Conservation (phyloP, 2,888 invertebrate species). For the Cephus pygmeus region DNA sequence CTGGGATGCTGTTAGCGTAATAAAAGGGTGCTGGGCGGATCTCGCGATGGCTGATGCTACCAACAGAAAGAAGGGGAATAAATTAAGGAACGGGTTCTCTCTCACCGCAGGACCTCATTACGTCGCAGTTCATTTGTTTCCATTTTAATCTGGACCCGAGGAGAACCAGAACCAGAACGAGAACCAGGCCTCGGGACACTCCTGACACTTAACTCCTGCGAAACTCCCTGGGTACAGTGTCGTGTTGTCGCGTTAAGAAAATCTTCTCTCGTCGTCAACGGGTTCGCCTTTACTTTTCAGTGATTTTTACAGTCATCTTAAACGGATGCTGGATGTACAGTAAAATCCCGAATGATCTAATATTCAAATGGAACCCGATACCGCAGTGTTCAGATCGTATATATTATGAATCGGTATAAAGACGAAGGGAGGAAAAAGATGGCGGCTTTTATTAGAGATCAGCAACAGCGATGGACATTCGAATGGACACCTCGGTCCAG, state of each 20-base stretch:
- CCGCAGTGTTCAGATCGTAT: too few relatives aligned
- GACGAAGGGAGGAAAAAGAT: constrained; percentile 13
- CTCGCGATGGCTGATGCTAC: not conserved
- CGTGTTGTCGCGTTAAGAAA: not conserved
- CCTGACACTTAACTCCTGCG: not conserved
- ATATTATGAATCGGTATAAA: not conserved
- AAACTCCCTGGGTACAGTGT: not conserved
- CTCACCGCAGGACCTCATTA: constrained; percentile 57
- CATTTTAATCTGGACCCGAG: constrained; percentile 51
- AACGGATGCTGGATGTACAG: too few relatives aligned
- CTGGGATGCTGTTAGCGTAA: not conserved
- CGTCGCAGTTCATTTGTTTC: constrained; percentile 58
- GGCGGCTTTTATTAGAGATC: constrained; percentile 56
- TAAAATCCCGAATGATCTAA: too few relatives aligned
- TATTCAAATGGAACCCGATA: too few relatives aligned
- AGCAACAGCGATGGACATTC: constrained; percentile 47
- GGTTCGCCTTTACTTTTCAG: not conserved
- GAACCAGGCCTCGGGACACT: constrained; percentile 24
- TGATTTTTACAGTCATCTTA: not conserved
- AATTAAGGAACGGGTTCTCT: constrained; percentile 62
- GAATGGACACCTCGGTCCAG: constrained; percentile 47
- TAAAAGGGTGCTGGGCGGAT: not conserved
- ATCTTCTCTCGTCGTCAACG: not conserved
- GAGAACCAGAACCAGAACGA: constrained; percentile 44
- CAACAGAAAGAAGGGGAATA: constrained; percentile 45